These are phyloP conservation scores for Myotis myotis DNA, from an alignment of 2,797 vertebrate genomes.

Conservation along the genomic window DNA sequence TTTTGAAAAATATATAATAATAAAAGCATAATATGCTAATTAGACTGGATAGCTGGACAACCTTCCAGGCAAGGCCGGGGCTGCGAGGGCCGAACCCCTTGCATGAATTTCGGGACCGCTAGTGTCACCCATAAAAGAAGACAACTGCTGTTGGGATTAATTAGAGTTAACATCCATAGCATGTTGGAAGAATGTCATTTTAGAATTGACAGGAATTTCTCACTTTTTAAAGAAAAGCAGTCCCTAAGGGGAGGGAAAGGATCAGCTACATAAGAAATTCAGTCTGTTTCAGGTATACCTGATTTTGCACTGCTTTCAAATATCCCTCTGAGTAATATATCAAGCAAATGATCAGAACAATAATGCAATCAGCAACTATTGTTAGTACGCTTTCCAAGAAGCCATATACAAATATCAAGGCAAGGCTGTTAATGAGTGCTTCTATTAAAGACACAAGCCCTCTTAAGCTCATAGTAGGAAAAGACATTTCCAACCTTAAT, in stretches of 20 bases:
- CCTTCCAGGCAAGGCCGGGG: no score
- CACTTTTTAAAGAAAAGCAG: background rate
- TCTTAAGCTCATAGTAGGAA: background rate
- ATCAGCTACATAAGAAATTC: background rate
- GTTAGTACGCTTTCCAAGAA: background rate
- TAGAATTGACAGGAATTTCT: background rate
- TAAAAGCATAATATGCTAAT: no score
- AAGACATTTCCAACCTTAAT: background rate
- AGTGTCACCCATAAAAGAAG: background rate
- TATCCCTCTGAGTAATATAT: background rate
- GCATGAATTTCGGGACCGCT: no score
- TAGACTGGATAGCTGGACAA: no score
- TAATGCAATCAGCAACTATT: background rate
- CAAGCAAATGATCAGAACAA: background rate
- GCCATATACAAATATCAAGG: background rate
- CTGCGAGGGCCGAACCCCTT: no score
- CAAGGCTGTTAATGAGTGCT: background rate
- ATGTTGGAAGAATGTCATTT: constrained; percentile 16
- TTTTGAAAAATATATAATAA: background rate
- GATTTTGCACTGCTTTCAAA: background rate
- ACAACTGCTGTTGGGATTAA: constrained; percentile 9
- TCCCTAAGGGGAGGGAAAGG: background rate
- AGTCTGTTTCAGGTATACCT: background rate
- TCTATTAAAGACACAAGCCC: background rate
- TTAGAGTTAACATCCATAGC: background rate